Base-by-base conservation (phyloP, 2,113 vertebrate species). In the Vanacampus margaritifer region DNA sequence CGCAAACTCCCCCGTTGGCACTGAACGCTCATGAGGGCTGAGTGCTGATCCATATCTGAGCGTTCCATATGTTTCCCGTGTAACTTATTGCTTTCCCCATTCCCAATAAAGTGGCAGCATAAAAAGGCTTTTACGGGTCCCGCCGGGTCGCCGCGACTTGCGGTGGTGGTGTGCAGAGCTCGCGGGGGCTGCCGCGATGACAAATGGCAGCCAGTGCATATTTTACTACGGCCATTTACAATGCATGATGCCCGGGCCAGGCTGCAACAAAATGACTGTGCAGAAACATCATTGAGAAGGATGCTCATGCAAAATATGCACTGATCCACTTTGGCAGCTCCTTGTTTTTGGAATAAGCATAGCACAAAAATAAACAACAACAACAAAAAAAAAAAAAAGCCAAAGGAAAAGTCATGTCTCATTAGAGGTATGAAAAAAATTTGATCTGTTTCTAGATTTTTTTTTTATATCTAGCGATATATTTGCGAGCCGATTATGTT, bases 91-190 rank as follows among this genome's bases (percentile, higher is more conserved):
- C 89, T 88, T 87, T 87, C 83, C 54, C 80, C 77, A 81, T 87
- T 86, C 78, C 78, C 85, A 88, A 86, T 88, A 87, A 90, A 90
- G 87, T 87, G 87, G 87, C 79, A 80, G 84, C 85, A 89, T 90
- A 88, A 88, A 89, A 88, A 78, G 83, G 80, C 81, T 88, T 90
- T 90, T 88, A 88, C 82, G 68, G 80, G 80, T 89, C 89, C 87
- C 84, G 72, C 79, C 43, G 84, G 87, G 86, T 77, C 76, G 79
- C 84, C 80, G 83, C 83, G 83, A 84, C 85, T 86, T 82, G 67
- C 79, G 41, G 68, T 84, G 82, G 84, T 83, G 78, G 39, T 7
- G 37, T 62, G 39, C 8, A 1, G 85, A 89, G 76, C 79, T 80
- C 26, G 85, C 75, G 61, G 78, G 59, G 75, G 74, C 84, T 71